Base-by-base conservation (phyloP, 2,113 vertebrate genomes). In the Dendropsophus ebraccatus region DNA sequence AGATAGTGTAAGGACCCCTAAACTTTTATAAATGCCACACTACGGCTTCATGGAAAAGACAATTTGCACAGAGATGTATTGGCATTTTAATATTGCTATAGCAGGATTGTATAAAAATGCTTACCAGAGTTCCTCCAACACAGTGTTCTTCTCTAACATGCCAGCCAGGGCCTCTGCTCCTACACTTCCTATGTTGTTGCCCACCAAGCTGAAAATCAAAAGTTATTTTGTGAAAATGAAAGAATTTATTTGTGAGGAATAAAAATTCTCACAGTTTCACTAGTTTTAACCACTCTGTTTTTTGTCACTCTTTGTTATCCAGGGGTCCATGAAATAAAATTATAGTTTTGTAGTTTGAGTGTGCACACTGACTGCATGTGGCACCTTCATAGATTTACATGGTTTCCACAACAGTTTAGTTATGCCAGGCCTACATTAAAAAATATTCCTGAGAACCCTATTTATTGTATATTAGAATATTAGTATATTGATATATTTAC, bases 111-210 rank as follows among this genome's bases (percentile, higher is more conserved):
- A 23, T 10, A 28, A 4, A 17, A 45, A 74, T 17, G 89, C 94
- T 92, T 88, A 96, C 96, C 96, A 97, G 32, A 97, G 89, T 13
- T 95, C 94, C 67, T 93, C 87, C 72, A 96, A 89, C 0, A 91
- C 89, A 2, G 85, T 12, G 35, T 91, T 93, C 77, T 89, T 95
- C 87, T 92, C 92, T 88, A 97, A 82, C 83, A 97, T 90, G 47
- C 88, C 88, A 3, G 95, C 94, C 5, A 97, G 89, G 35, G 95
- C 95, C 56, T 77, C 88, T 0, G 95, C 95, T 78, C 96, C 96
- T 52, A 25, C n/a, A 30, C 79, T 93, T 49, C 96, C 95, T 0
- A 97, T 93, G 50, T 89, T 88, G 88, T 97, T 97, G 52, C 92
- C 95, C 30, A 96, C 96, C 84, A 97, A 90, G 88, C 96, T 97